Evolutionary conservation across 2,113 vertebrate species (phyloP), one percentile per base, ranked within the genome.

Genomic region (Todiramphus saurophagus): DNA sequence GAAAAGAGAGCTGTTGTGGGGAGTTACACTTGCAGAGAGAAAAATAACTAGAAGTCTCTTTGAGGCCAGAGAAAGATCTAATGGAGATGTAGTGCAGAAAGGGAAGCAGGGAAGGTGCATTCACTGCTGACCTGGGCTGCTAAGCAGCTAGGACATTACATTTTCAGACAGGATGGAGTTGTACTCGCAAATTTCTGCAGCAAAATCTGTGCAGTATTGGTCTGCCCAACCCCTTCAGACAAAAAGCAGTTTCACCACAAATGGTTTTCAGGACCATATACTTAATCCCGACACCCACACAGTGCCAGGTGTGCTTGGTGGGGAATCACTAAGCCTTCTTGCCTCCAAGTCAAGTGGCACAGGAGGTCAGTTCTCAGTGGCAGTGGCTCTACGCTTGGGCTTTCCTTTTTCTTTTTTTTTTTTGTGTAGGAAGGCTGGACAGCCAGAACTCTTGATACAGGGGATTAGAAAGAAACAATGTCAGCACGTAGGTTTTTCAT

Each of bases 401-500:
- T 80, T 56, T 59, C 14, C 14, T 43, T 16, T 15, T 43, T 43
- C 13, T 16, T 16, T 13, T n/a, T 60, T 70, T 55, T 72, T 70
- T 55, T 72, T 59, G 13, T 5, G 1, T 0, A 13, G 68, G 12
- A 80, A 66, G 50, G 17, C 39, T 60, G 67, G 16, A 10, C 28
- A 50, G 28, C 43, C 31, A n/a, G 30, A 21, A 10, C 7, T 17
- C 16, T 58, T 66, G 27, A 74, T 16, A 14, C 37, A 70, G 15
- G 16, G 37, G 39, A 28, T 51, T 30, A 48, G 66, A 74, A 90
- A 66, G 18, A 30, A 53, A 8, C 20, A 7, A 7, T 81, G 21
- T 64, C 31, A 16, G 17, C 0, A 0, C 5, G 3, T 15, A 62
- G 27, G 2, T 39, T 85, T 76, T 83, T 72, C 2, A 18, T 60